Evolutionary conservation across 2,797 vertebrate genomes (phyloP), one percentile per base, ranked within the genome.

Genomic region (Nannoperca australis): DNA sequence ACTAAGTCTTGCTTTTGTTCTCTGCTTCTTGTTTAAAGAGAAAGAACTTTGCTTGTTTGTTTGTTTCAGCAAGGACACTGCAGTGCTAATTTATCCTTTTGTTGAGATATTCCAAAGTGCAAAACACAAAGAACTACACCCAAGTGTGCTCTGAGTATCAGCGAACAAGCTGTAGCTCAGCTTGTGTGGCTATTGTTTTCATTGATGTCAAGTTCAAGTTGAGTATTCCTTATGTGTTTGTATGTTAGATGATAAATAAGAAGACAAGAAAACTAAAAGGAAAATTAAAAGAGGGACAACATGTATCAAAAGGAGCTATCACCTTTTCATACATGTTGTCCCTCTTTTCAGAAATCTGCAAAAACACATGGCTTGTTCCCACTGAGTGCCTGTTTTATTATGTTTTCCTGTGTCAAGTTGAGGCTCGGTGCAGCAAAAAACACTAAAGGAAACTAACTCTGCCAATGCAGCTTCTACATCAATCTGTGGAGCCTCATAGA

Each of bases 61-160:
- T 34, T 60, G 36, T 78, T 50, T 74, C 67, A 53, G 7, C 73
- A 86, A 81, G 70, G 78, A 79, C 55, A 22, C 7, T 63, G 50
- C 55, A 32, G 45, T 53, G 58, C 76, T 81, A 66, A 84, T 81
- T 76, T 54, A 70, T 76, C 68, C 53, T 76, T 81, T 76, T 59
- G 65, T 67, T 59, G 54, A 54, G n/a, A 51, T 63, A 77, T 64
- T 73, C 69, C 65, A 67, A 13, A 66, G 44, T n/a, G 58, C 49
- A 70, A 73, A 83, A 36, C 34, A 59, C 42, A 75, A 76, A 76
- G 49, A 76, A 67, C 47, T 70, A 49, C 61, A 82, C 44, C 49
- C 70, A 62, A 63, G 67, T 62, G 72, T 12, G 56, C 40, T 63
- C 47, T 7, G 38, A 72, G 60, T 76, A 70, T 83, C 66, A 63